Evolutionary conservation across 2,113 vertebrate genomes (phyloP).

Genomic region (Miniopterus natalensis): DNA sequence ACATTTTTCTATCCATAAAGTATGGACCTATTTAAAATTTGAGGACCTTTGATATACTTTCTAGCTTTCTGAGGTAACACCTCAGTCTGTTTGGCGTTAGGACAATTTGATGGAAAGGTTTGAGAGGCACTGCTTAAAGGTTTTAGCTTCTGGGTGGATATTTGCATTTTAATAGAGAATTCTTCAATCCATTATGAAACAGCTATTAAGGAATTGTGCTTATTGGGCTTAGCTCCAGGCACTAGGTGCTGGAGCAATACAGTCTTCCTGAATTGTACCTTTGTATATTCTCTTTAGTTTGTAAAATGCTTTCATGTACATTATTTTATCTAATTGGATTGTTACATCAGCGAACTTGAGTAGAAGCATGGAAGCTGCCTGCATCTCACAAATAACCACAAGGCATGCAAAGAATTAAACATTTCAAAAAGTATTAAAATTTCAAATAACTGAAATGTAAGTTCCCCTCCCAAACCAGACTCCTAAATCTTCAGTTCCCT

Average conservation of each 20-base stretch:
- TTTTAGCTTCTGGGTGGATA: background rate
- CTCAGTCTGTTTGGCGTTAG: background rate
- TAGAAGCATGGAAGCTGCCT: background rate
- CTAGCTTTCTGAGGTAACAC: background rate
- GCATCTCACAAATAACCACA: background rate
- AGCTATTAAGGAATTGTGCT: background rate
- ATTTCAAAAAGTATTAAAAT: conserved; percentile 26
- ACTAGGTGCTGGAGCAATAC: background rate
- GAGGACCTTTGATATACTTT: background rate
- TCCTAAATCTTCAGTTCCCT: background rate
- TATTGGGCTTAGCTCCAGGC: background rate
- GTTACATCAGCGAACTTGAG: background rate
- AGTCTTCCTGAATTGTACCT: background rate
- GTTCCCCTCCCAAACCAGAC: background rate
- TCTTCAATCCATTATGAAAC: background rate
- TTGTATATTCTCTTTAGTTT: background rate
- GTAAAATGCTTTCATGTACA: background rate
- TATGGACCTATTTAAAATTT: background rate
- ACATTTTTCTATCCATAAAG: background rate
- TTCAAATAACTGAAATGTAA: conserved; percentile 49
- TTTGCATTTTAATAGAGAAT: conserved; percentile 16
- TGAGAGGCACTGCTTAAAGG: background rate
- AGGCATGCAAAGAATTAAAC: background rate
- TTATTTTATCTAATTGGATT: conserved; percentile 52
- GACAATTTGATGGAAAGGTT: background rate